Evolutionary conservation across 2,888 invertebrate species (phyloP).

Genomic region (Dascillus cervinus): DNA sequence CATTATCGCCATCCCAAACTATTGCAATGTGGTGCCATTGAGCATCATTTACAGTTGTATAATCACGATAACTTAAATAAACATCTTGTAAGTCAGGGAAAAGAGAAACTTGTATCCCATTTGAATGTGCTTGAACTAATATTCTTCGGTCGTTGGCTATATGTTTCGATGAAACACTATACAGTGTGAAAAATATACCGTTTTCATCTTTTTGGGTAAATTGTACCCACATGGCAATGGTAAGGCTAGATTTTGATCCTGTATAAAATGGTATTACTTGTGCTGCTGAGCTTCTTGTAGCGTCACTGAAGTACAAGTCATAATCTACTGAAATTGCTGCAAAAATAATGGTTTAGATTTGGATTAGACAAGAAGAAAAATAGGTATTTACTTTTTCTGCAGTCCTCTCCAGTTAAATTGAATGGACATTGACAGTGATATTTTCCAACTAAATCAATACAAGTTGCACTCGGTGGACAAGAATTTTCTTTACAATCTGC

Average conservation of each 20-base stretch:
- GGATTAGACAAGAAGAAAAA: background rate
- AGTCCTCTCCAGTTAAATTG: conserved; percentile 93
- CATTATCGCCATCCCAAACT: conserved; percentile 85
- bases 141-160: conserved; percentile 68
- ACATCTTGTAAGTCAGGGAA: conserved; percentile 85
- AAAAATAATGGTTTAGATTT: conserved; percentile 30
- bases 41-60: conserved; percentile 89
- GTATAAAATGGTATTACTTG: conserved; percentile 88
- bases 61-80: conserved; percentile 84
- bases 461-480: conserved; percentile 88
- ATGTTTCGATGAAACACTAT: conserved; percentile 77
- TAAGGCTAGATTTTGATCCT: conserved; percentile 67
- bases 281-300: conserved; percentile 82
- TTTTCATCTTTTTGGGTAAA: conserved; percentile 86
- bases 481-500: conserved; percentile 88
- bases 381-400: conserved; percentile 76
- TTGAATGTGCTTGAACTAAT: conserved; percentile 86
- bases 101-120: conserved; percentile 85
- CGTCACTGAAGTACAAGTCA: conserved; percentile 91
- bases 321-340: conserved; percentile 96
- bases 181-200: conserved; percentile 89
- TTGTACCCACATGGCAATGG: conserved; percentile 94
- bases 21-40: conserved; percentile 95
- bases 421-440: conserved; percentile 97
- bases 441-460: conserved; percentile 82